Conservation (phyloP, 1,140 invertebrate species). For the Zaprionus lachaisei region DNA sequence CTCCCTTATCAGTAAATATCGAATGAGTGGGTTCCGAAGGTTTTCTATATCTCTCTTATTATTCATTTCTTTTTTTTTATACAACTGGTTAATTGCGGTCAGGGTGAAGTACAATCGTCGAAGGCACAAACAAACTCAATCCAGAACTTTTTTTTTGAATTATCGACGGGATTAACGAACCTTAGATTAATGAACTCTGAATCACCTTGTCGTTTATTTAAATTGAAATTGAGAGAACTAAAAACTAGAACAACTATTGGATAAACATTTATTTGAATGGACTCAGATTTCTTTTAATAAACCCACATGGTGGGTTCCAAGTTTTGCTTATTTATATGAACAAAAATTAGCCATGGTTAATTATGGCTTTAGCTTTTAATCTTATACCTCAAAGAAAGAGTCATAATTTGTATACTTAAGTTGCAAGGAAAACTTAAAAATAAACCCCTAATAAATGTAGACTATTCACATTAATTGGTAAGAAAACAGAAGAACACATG, state of each 20-base stretch:
- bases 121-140: not conserved
- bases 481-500: not conserved
- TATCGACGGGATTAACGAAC: constrained; percentile 15
- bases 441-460: constrained; percentile 1
- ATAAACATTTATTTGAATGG: not conserved
- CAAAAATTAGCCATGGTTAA: not conserved
- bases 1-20: constrained; percentile 20
- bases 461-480: constrained; percentile 30
- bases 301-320: not conserved
- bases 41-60: not conserved
- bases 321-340: constrained; percentile 1
- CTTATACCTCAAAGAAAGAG: not conserved
- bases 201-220: not conserved
- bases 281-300: not conserved
- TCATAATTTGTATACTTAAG: not conserved
- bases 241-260: not conserved
- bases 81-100: constrained; percentile 12
- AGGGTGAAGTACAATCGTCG: constrained; percentile 2
- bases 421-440: not conserved
- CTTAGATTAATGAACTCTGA: constrained; percentile 11
- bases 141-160: not conserved
- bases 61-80: constrained; percentile 17
- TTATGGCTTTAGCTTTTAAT: constrained; percentile 3
- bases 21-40: not conserved
- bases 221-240: not conserved